Base-by-base conservation (phyloP, 2,888 invertebrate genomes). In the Desoria tigrina region DNA sequence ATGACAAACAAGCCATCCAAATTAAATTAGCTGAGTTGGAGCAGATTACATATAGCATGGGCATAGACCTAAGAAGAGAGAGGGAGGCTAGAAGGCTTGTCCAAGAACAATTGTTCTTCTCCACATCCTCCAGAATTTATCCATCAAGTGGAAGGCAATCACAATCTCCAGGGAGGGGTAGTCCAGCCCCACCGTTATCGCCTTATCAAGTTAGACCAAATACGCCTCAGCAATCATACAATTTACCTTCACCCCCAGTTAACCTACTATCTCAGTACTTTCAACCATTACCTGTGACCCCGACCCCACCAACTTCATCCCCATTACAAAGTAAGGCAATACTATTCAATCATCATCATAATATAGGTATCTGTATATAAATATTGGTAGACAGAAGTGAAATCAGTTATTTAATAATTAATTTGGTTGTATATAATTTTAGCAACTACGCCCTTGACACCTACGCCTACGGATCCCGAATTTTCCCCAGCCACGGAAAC, bases 71-170 rank as follows among this genome's bases (percentile, higher is more conserved):
- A 9, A 59, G 67, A 50, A 56, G 75, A 6, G 74, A 76, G 51
- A 67, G 50, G 28, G 70, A 76, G 60, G 72, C 73, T 6, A 49
- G 74, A 24, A 59, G 73, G 21, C 54, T 74, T 9, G 69, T 73
- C 21, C 73, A 76, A 61, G 73, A 73, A 27, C 74, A 72, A 54
- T 54, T 76, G n/a, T 72, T 74, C 27, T 71, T 76, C 27, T 70
- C 69, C 2, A 58, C 65, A n/a, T 61, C 66, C 14, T 57, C 57
- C 21, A 39, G 57, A 42, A 24, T 42, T 21, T 57, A 57, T 57
- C 42, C 42, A 9, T 18, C 32, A 3, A 42, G 42, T 23, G 42
- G 24, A 21, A 42, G 21, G 26, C 57, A 37, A n/a, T 21, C 39
- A 21, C n/a, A 27, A 7, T 57, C 57, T 4, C 57, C 57, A 3